These are phyloP conservation scores for Caenorhabditis brenneri DNA, from an alignment of 1,140 invertebrate genomes.

Conservation along the genomic window DNA sequence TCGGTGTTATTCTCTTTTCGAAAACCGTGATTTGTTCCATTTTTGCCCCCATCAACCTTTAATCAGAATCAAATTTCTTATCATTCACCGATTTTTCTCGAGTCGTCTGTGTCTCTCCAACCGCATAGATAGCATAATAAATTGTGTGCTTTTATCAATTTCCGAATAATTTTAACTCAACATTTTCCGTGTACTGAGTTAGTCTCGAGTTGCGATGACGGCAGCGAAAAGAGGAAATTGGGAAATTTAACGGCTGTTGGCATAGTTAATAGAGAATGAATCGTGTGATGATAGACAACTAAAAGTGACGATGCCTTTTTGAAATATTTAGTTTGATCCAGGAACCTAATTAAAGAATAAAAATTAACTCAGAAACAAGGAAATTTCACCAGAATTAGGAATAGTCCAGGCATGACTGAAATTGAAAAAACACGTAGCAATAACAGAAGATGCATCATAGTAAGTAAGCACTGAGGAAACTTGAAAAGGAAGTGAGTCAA, in stretches of 20 bases:
- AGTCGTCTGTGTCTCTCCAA: neutral
- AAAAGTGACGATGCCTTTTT: neutral
- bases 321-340: neutral
- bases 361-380: too few species aligned
- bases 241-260: neutral
- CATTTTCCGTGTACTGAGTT: neutral
- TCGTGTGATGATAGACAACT: neutral
- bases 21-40: constrained; percentile 13
- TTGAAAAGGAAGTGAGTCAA: constrained; percentile 10
- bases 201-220: neutral
- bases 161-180: constrained; percentile 12
- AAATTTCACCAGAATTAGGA: too few species aligned
- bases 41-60: neutral
- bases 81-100: neutral
- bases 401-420: too few species aligned
- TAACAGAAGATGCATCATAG: too few species aligned
- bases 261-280: constrained; percentile 21
- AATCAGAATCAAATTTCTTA: neutral
- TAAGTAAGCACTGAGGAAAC: too few species aligned
- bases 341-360: neutral
- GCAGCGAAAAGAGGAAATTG: neutral
- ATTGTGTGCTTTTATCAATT: constrained; percentile 5
- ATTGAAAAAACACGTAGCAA: too few species aligned
- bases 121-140: constrained; percentile 29
- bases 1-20: neutral